These are phyloP conservation scores for Phocides pigmalion DNA, from an alignment of 1,140 invertebrate species.

Conservation along the genomic window DNA sequence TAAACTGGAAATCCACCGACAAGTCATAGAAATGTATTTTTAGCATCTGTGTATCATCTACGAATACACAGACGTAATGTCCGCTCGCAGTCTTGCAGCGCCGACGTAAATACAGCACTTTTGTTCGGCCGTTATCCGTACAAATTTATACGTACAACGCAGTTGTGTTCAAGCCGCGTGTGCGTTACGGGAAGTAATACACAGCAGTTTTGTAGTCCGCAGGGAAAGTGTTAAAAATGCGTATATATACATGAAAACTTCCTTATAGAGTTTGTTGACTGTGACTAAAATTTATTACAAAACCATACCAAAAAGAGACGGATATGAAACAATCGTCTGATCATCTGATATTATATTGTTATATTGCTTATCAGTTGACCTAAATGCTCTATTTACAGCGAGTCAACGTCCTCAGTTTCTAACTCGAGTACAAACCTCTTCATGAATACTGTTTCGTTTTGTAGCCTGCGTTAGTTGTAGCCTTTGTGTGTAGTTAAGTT, in stretches of 20 bases:
- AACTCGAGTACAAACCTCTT: neutral
- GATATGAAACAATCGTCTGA: conserved; percentile 1
- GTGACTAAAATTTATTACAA: neutral
- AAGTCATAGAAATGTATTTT: too few relatives aligned
- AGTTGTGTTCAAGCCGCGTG: too few relatives aligned
- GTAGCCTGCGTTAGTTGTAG: too few relatives aligned
- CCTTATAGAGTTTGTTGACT: neutral
- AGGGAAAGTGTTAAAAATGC: neutral
- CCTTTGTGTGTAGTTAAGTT: too few relatives aligned
- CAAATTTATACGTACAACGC: too few relatives aligned
- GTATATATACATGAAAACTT: neutral
- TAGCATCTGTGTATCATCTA: too few relatives aligned
- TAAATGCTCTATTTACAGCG: conserved; percentile 21
- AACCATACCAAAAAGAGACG: neutral
- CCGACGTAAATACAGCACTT: too few relatives aligned
- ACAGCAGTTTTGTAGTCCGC: neutral
- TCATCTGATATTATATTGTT: conserved; percentile 18
- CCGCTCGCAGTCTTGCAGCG: too few relatives aligned
- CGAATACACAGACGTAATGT: too few relatives aligned
- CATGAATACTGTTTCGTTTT: neutral
- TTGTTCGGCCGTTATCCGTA: too few relatives aligned
- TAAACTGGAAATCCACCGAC: too few relatives aligned
- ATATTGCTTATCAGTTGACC: conserved; percentile 23
- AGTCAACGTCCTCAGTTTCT: conserved; percentile 7
- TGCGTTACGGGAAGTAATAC: too few relatives aligned